Evolutionary conservation across 1,140 invertebrate genomes (phyloP).

Genomic region (Dysdera silvatica): DNA sequence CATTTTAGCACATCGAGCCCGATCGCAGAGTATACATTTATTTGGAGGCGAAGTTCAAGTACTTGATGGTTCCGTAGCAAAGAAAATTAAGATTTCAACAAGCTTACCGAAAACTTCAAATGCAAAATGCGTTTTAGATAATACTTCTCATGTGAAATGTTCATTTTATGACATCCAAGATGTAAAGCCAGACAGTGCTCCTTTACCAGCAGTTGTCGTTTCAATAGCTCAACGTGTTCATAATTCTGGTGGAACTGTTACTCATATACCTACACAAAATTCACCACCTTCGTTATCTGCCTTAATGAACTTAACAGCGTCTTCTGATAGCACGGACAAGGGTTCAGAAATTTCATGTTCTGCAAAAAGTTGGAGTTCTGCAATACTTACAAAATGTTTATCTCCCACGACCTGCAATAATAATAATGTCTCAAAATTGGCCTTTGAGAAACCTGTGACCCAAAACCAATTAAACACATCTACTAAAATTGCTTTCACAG

Average conservation of each 20-base stretch:
- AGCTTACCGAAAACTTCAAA: constrained; percentile 12
- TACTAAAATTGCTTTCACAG: too few species aligned
- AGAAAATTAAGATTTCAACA: constrained; percentile 24
- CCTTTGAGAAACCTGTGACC: too few species aligned
- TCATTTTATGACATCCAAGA: constrained; percentile 7
- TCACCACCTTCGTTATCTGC: too few species aligned
- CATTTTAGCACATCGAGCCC: not conserved
- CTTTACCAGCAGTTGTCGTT: constrained; percentile 39
- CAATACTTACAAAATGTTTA: too few species aligned
- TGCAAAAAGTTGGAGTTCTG: too few species aligned
- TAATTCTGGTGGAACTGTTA: constrained; percentile 63
- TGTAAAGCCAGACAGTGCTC: not conserved
- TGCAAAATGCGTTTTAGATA: not conserved
- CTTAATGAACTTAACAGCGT: too few species aligned
- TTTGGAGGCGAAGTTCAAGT: constrained; percentile 26
- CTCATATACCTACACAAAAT: constrained; percentile 43
- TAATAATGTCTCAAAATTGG: too few species aligned
- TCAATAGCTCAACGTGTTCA: constrained; percentile 60
- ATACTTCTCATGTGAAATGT: not conserved
- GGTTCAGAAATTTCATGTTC: too few species aligned
- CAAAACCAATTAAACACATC: too few species aligned
- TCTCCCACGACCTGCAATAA: too few species aligned
- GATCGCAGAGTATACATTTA: constrained; percentile 20
- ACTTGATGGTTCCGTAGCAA: constrained; percentile 8
- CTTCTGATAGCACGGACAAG: too few species aligned